A percentile compares a stretch with the other conserved stretches of the same genome.
phyloP scores from a whole-genome alignment of 2,797 vertebrate species.

The Diglossa cyanea region DNA sequence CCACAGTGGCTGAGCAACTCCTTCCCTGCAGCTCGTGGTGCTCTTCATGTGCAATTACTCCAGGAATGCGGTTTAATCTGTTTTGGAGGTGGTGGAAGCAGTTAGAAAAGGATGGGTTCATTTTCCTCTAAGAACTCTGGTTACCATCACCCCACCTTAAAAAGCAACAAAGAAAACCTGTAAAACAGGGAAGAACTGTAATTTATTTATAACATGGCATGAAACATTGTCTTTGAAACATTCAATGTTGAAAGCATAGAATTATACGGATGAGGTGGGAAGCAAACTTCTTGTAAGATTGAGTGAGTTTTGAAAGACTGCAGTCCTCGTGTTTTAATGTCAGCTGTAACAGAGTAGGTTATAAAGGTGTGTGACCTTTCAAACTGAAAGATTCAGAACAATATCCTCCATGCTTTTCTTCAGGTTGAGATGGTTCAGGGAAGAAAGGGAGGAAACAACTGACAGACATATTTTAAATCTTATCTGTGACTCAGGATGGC shows the following conservation, averaged over 20 bases:
- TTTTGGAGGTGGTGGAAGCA: background rate
- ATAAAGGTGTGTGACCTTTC: background rate
- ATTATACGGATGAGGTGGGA: background rate
- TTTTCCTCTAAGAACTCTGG: background rate
- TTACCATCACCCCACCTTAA: background rate
- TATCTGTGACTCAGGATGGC: rapidly evolving
- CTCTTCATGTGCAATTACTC: background rate
- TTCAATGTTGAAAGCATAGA: background rate
- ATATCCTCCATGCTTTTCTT: background rate
- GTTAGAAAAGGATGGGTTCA: rapidly evolving
- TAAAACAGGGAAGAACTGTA: background rate
- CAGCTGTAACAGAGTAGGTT: background rate
- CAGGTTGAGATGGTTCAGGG: background rate
- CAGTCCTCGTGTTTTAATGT: background rate
- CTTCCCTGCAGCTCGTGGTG: rapidly evolving
- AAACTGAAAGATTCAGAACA: background rate
- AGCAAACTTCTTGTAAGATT: background rate
- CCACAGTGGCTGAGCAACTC: rapidly evolving
- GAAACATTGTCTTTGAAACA: background rate
- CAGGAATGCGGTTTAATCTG: background rate
- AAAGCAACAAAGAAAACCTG: background rate
- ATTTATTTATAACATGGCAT: background rate
- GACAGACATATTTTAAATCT: background rate
- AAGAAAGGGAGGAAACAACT: background rate
- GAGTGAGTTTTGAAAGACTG: background rate